Evolutionary conservation across 2,113 vertebrate genomes (phyloP).

Genomic region (Aphyosemion australe): DNA sequence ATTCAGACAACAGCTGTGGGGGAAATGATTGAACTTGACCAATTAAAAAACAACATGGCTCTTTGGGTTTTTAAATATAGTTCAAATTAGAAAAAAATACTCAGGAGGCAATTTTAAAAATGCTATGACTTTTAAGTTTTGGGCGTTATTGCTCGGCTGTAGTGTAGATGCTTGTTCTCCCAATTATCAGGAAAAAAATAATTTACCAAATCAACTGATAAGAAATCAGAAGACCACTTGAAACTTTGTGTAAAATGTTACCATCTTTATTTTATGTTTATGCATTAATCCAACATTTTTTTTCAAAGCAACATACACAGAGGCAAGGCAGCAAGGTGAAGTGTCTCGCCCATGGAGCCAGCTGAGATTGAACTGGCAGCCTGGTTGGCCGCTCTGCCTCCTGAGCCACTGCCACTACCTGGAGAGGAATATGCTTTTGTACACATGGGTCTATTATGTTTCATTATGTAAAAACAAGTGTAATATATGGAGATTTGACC

Average conservation of each 20-base stretch:
- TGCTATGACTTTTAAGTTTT: not conserved
- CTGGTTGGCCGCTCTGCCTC: no score
- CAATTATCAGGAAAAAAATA: slow-evolving; percentile 5
- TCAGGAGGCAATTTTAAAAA: not conserved
- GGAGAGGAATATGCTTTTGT: slow-evolving; percentile 22
- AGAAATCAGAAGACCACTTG: not conserved
- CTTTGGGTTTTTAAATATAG: not conserved
- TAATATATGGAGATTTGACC: slow-evolving; percentile 59
- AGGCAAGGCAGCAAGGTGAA: not conserved
- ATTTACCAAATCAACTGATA: not conserved
- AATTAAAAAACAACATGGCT: slow-evolving; percentile 27
- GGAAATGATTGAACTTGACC: slow-evolving; percentile 34
- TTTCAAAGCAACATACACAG: no score
- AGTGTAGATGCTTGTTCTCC: not conserved
- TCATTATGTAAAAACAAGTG: slow-evolving; percentile 58
- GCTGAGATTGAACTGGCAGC: slow-evolving; percentile 16
- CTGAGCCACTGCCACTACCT: not conserved
- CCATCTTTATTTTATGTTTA: slow-evolving; percentile 11
- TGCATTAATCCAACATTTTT: no score
- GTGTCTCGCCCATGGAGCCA: slow-evolving; percentile 26
- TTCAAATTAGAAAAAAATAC: not conserved
- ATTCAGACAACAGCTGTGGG: slow-evolving; percentile 52
- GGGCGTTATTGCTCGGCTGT: not conserved
- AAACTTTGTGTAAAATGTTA: not conserved
- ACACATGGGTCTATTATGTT: slow-evolving; percentile 36